Conservation (phyloP, 2,888 invertebrate genomes). For the Lepidochitona cinerea region DNA sequence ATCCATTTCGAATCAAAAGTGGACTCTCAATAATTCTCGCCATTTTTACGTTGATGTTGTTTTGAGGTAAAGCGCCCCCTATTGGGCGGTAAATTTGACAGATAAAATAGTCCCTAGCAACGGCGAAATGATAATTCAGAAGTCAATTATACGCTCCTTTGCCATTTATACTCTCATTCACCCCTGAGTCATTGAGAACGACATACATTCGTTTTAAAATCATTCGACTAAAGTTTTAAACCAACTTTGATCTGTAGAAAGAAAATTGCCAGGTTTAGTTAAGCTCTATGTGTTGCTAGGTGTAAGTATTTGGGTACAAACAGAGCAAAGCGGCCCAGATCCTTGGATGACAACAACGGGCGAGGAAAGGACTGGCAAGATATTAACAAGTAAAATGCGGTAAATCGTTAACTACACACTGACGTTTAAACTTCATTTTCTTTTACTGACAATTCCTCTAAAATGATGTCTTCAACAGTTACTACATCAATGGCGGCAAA, state of each 20-base stretch:
- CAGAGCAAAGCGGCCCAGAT: background rate
- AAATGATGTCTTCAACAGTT: constrained; percentile 20
- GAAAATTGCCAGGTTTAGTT: background rate
- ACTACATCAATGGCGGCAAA: constrained; percentile 16
- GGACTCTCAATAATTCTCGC: constrained; percentile 18
- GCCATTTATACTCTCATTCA: too few species aligned
- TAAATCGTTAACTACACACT: background rate
- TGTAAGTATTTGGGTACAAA: background rate
- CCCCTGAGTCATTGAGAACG: too few species aligned
- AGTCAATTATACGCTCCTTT: too few species aligned
- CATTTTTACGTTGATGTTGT: too few species aligned
- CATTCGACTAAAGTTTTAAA: too few species aligned
- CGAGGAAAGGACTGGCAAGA: background rate
- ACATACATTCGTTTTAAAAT: too few species aligned
- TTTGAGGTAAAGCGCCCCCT: background rate
- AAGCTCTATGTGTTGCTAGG: background rate
- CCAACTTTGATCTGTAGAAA: too few species aligned
- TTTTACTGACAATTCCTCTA: too few species aligned
- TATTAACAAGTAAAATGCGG: too few species aligned
- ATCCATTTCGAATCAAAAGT: constrained; percentile 11
- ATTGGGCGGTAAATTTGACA: background rate
- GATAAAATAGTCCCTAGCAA: background rate
- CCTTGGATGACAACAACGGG: background rate
- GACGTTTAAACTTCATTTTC: background rate
- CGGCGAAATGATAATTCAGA: too few species aligned